phyloP scores from a whole-genome alignment of 1,140 invertebrate species.

The Pseudomyrmex gracilis region DNA sequence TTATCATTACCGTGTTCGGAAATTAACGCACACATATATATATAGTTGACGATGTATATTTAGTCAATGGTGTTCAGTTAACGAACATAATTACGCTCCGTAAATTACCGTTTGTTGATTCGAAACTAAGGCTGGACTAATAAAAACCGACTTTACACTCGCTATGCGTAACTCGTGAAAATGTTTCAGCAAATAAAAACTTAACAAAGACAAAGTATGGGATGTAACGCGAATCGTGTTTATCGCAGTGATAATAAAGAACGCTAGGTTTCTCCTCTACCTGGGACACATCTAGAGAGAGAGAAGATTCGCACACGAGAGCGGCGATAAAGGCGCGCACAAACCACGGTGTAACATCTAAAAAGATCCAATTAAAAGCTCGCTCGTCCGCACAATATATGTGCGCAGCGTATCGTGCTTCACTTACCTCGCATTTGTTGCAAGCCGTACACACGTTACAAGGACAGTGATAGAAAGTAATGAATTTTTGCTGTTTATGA shows the following conservation, averaged over 20 bases:
- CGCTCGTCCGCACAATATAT: neutral
- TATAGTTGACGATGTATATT: no score
- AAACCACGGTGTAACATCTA: slow-evolving; percentile 3
- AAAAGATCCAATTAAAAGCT: slow-evolving; percentile 74
- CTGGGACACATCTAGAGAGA: neutral
- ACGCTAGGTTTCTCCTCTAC: neutral
- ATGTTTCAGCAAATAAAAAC: neutral
- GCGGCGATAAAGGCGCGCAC: neutral
- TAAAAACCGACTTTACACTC: no score
- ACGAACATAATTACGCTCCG: no score
- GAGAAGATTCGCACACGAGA: slow-evolving; percentile 1
- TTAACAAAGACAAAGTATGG: slow-evolving; percentile 22
- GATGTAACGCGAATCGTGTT: slow-evolving; percentile 31
- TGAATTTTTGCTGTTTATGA: no score
- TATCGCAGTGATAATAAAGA: slow-evolving; percentile 20
- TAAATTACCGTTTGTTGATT: no score
- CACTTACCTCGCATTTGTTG: slow-evolving; percentile 4
- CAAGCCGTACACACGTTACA: neutral
- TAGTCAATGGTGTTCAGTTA: no score
- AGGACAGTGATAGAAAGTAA: no score
- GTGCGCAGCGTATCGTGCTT: slow-evolving; percentile 37
- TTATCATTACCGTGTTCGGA: no score
- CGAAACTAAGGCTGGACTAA: no score
- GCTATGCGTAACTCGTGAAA: slow-evolving; percentile 8
- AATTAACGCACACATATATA: no score